These are phyloP conservation scores for Syrphus vitripennis DNA, from an alignment of 2,888 invertebrate genomes.

Conservation along the genomic window DNA sequence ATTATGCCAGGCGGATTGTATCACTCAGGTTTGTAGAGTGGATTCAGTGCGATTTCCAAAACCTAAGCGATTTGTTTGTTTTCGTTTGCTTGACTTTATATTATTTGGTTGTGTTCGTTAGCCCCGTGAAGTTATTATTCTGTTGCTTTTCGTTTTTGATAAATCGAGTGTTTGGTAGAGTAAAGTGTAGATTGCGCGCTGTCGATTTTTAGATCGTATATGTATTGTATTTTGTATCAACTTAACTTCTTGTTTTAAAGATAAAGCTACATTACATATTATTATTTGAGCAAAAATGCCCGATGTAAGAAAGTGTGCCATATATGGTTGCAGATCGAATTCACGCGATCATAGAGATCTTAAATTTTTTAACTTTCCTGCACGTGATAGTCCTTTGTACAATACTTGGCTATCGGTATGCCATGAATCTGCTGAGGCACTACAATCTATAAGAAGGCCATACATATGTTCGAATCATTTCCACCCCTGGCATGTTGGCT, in stretches of 20 bases:
- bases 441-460: conserved; percentile 77
- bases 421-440: conserved; percentile 76
- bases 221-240: too few relatives aligned
- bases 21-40: conserved; percentile 18
- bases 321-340: conserved; percentile 78
- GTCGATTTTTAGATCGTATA: not conserved
- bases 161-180: not conserved
- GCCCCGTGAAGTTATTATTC: not conserved
- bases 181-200: not conserved
- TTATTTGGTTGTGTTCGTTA: conserved; percentile 31
- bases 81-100: not conserved
- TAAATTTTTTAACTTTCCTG: conserved; percentile 79
- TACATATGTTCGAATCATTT: conserved; percentile 79
- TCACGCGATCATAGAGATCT: conserved; percentile 77
- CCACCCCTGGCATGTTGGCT: conserved; percentile 77
- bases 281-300: conserved; percentile 74
- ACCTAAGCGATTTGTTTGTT: conserved; percentile 32
- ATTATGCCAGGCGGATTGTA: not conserved
- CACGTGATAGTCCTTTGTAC: conserved; percentile 78
- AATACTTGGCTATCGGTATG: conserved; percentile 78
- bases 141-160: not conserved
- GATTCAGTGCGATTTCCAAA: conserved; percentile 38
- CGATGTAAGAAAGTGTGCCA: conserved; percentile 78
- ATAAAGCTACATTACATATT: not conserved
- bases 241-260: not conserved